These are phyloP conservation scores for Sialis fuliginosa DNA, from an alignment of 2,888 invertebrate species.

Conservation along the genomic window DNA sequence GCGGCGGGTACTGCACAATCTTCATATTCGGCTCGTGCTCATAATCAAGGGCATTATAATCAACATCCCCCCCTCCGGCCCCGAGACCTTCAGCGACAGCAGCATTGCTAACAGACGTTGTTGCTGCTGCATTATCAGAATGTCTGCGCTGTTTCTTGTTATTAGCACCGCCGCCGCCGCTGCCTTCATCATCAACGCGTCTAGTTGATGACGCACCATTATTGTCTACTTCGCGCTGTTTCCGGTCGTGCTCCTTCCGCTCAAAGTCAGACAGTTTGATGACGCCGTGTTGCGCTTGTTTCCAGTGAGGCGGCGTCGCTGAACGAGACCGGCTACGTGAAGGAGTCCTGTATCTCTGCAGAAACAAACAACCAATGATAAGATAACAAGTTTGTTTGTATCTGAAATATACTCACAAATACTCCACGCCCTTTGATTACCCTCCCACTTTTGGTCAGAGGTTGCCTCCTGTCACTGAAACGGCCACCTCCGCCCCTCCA, in stretches of 20 bases:
- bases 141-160: slow-evolving; percentile 14
- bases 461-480: slow-evolving; percentile 18
- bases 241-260: slow-evolving; percentile 48
- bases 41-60: slow-evolving; percentile 57
- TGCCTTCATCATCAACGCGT: slow-evolving; percentile 8
- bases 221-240: slow-evolving; percentile 36
- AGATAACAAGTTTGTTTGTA: neutral
- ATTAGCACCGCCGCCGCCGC: no score
- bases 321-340: slow-evolving; percentile 74
- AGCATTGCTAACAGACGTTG: neutral
- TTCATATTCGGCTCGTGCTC: slow-evolving; percentile 35
- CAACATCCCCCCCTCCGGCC: slow-evolving; percentile 31
- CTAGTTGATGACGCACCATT: slow-evolving; percentile 15
- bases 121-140: slow-evolving; percentile 11
- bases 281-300: slow-evolving; percentile 68
- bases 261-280: slow-evolving; percentile 70
- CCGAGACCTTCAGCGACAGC: no score
- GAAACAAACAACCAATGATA: slow-evolving; percentile 7
- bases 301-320: slow-evolving; percentile 88
- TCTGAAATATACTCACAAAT: slow-evolving; percentile 54
- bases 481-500: slow-evolving; percentile 18
- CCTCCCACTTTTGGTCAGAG: slow-evolving; percentile 56
- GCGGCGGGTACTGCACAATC: slow-evolving; percentile 24
- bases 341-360: slow-evolving; percentile 70
- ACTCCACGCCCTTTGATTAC: slow-evolving; percentile 83